A percentile compares a stretch with the other conserved stretches of the same genome.
These are phyloP conservation scores for Galleria mellonella DNA, from an alignment of 1,140 invertebrate genomes.

Conservation along the genomic window DNA sequence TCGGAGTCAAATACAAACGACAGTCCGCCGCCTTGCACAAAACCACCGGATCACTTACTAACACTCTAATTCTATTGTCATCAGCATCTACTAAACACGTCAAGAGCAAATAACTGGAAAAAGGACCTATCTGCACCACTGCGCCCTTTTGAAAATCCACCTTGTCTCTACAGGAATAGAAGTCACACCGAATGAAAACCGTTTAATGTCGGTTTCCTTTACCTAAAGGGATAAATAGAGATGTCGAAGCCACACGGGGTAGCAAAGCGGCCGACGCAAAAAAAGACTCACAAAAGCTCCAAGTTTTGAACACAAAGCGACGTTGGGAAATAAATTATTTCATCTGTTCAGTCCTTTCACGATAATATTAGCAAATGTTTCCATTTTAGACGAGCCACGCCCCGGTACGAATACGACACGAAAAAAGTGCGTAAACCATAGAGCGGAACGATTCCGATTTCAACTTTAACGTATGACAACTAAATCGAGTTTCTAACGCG, in stretches of 20 bases:
- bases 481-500: not conserved
- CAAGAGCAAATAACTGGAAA: slow-evolving; percentile 8
- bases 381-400: slow-evolving; percentile 67
- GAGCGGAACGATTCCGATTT: no score
- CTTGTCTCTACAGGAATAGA: not conserved
- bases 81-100: slow-evolving; percentile 53
- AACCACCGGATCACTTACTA: slow-evolving; percentile 53
- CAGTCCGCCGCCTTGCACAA: slow-evolving; percentile 59
- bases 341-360: slow-evolving; percentile 71
- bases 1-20: no score
- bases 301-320: slow-evolving; percentile 68
- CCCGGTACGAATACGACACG: slow-evolving; percentile 37
- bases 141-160: no score
- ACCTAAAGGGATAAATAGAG: slow-evolving; percentile 61
- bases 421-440: no score
- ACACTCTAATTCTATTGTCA: slow-evolving; percentile 63
- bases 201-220: slow-evolving; percentile 36
- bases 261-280: slow-evolving; percentile 63
- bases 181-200: not conserved
- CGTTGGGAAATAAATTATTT: slow-evolving; percentile 72
- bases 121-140: not conserved
- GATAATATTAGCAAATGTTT: slow-evolving; percentile 74
- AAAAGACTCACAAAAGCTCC: slow-evolving; percentile 60
- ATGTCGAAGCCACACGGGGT: slow-evolving; percentile 50
- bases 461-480: not conserved